Percentiles rank a stretch among this genome's conserved stretches.
phyloP scores from a whole-genome alignment of 1,140 invertebrate genomes.

The Metaphire vulgaris region DNA sequence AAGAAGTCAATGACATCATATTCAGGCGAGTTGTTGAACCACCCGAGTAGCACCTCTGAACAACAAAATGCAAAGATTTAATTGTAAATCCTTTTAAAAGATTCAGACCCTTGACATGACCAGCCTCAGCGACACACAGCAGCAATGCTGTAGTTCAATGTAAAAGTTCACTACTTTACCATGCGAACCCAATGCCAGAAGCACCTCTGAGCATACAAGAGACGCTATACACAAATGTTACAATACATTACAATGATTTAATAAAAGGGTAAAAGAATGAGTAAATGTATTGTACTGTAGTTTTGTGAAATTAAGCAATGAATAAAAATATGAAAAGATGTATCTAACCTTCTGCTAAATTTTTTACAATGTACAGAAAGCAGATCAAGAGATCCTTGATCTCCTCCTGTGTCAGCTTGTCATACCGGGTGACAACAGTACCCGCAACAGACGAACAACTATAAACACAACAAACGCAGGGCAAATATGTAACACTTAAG shows the following conservation, averaged over 20 bases:
- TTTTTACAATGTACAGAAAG: conserved; percentile 83
- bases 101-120: too few species aligned
- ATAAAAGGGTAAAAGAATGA: too few species aligned
- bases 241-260: too few species aligned
- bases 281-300: too few species aligned
- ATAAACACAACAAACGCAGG: not conserved
- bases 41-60: conserved; percentile 71
- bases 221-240: too few species aligned
- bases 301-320: too few species aligned
- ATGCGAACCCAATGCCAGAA: too few species aligned
- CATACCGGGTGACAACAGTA: conserved; percentile 56
- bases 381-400: conserved; percentile 81
- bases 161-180: too few species aligned
- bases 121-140: too few species aligned
- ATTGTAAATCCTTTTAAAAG: not conserved
- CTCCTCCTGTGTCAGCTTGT: conserved; percentile 69
- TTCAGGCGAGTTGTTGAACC: conserved; percentile 78
- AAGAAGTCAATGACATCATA: conserved; percentile 72
- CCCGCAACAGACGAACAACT: conserved; percentile 21
- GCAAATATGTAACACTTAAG: not conserved
- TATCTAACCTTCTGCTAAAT: conserved; percentile 72
- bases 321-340: too few species aligned
- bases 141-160: too few species aligned
- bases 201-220: too few species aligned
- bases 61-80: conserved; percentile 14